These are phyloP conservation scores for Tretioscincus oriximinensis DNA, from an alignment of 2,113 vertebrate species.

Conservation along the genomic window DNA sequence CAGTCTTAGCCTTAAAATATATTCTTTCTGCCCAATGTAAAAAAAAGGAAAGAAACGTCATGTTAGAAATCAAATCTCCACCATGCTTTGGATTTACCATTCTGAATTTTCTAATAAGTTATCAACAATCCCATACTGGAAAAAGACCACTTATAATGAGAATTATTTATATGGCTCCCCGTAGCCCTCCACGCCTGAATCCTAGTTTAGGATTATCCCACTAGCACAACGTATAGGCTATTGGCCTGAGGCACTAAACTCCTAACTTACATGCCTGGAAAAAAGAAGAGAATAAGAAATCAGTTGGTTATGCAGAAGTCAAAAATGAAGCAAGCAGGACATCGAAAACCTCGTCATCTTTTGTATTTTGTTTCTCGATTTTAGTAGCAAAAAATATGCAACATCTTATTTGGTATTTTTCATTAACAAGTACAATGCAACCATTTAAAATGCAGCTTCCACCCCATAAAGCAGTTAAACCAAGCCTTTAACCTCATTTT, in stretches of 20 bases:
- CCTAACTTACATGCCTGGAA: not conserved
- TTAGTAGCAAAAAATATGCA: not conserved
- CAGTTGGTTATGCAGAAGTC: not conserved
- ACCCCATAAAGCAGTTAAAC: not conserved
- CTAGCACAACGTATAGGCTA: not conserved
- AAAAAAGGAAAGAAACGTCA: not conserved
- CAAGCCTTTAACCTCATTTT: not conserved
- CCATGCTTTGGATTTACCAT: not conserved
- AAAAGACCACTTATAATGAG: not conserved
- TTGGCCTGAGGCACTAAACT: not conserved
- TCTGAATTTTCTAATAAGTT: not conserved
- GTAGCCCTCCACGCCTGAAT: too few species aligned
- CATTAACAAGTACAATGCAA: not conserved
- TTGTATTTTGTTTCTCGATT: not conserved
- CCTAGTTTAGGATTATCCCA: not conserved
- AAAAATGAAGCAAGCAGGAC: not conserved
- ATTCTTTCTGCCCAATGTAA: not conserved
- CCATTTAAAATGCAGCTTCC: not conserved
- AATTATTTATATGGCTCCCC: not conserved
- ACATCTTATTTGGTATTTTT: not conserved
- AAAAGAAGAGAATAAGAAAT: not conserved
- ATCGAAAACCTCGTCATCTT: not conserved
- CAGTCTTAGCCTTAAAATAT: not conserved
- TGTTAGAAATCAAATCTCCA: not conserved
- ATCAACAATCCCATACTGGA: not conserved